Evolutionary conservation across 2,113 vertebrate species (phyloP).

Genomic region (Zeus faber): DNA sequence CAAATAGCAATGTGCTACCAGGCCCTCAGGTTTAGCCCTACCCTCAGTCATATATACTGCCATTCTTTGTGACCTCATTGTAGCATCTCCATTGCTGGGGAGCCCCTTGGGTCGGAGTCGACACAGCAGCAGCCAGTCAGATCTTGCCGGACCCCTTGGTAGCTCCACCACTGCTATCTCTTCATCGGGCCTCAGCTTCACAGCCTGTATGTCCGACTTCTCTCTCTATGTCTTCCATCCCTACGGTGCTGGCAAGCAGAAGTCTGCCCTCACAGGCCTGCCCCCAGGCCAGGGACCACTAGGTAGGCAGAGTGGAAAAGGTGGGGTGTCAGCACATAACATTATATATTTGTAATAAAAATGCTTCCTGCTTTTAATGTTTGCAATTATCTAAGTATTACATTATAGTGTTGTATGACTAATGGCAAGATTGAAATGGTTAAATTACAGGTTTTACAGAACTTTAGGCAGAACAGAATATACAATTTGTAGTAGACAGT

Average conservation of each 20-base stretch:
- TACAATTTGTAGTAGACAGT: too few relatives aligned
- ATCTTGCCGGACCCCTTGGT: constrained; percentile 83
- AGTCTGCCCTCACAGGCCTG: constrained; percentile 86
- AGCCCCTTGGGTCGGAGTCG: constrained; percentile 90
- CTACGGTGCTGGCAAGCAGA: constrained; percentile 96
- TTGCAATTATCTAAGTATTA: too few relatives aligned
- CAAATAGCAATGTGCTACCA: too few relatives aligned
- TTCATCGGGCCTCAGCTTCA: constrained; percentile 92
- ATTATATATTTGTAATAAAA: not conserved
- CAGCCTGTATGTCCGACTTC: constrained; percentile 98
- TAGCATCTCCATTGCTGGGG: constrained; percentile 84
- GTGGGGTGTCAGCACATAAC: not conserved
- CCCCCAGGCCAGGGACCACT: constrained; percentile 84
- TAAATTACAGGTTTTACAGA: too few relatives aligned
- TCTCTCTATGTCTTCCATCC: constrained; percentile 97
- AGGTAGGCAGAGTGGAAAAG: constrained; percentile 70
- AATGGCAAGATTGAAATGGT: too few relatives aligned
- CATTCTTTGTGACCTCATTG: constrained; percentile 7
- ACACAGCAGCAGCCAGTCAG: constrained; percentile 96
- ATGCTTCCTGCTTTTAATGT: too few relatives aligned
- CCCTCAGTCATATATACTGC: too few relatives aligned
- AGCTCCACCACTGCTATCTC: too few relatives aligned
- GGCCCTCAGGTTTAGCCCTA: too few relatives aligned
- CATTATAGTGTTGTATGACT: too few relatives aligned
- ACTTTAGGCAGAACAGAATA: too few relatives aligned